Base-by-base conservation (phyloP, 2,888 invertebrate species). In the Saturnia japonica region DNA sequence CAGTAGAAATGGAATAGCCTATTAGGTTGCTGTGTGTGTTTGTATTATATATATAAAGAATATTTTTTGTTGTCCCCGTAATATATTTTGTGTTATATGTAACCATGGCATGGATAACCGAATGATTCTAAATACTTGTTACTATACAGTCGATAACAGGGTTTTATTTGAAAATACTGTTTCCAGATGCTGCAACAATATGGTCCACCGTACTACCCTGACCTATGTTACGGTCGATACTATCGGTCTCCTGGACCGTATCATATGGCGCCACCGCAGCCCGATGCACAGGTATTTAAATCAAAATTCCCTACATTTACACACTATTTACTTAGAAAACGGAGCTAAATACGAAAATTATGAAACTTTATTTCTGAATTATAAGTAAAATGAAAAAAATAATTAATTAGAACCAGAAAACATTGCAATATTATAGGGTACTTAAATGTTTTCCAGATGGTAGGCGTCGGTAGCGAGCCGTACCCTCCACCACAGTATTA, bases 401-500 rank as follows among this genome's bases (percentile, higher is more conserved):
- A n/a, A n/a, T n/a, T n/a, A n/a, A n/a, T n/a, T n/a, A n/a, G n/a
- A n/a, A n/a, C n/a, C n/a, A n/a, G n/a, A n/a, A n/a, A n/a, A n/a
- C n/a, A n/a, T n/a, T n/a, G n/a, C 57, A 28, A 28, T 28, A 60
- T 60, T 60, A 28, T 60, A 14, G 6, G 54, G 11, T 22, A 57
- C 14, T 34, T 34, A 12, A 51, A 25, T 66, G 60, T 28, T 69
- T 83, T 88, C 0, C 85, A 94, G 94, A 92, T 94, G 90, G 92
- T 93, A 74, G 91, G 93, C 69, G 91, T 93, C 34, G 89, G 88
- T 69, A 83, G 86, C 75, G 94, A 93, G 73, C 90, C 93, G 51
- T 94, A 93, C 76, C 91, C 93, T 57, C 91, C 89, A 73, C 91
- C 95, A 77, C 95, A 94, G 82, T 94, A 92, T 78, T 94, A 94